Conservation (phyloP, 2,797 vertebrate species). For the Xenopus petersii region DNA sequence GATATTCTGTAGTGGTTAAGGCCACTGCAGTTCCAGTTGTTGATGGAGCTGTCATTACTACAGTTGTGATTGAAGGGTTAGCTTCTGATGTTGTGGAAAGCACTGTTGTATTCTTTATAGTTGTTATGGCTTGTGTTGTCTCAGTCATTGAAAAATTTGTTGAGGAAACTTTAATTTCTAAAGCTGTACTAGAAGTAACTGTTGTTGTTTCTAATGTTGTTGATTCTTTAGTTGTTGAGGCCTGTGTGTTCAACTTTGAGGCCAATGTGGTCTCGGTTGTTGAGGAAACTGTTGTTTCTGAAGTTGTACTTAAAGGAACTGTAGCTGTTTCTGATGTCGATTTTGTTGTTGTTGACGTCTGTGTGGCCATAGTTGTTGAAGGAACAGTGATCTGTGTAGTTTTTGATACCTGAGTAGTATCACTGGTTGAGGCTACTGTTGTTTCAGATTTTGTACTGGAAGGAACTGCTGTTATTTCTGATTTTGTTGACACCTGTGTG, state of each 20-base stretch:
- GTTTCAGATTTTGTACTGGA: not conserved
- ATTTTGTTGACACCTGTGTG: not conserved
- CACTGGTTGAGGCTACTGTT: no score
- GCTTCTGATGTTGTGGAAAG: not conserved
- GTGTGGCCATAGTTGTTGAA: not conserved
- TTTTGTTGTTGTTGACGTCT: not conserved
- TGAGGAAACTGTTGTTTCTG: no score
- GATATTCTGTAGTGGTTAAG: not conserved
- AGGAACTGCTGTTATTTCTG: not conserved
- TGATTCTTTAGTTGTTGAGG: not conserved
- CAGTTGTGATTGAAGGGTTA: not conserved
- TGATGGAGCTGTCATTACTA: not conserved
- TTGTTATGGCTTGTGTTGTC: no score
- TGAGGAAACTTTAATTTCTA: no score
- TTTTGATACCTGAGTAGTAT: not conserved
- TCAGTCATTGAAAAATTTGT: no score
- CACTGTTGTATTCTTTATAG: not conserved
- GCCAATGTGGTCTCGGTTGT: not conserved
- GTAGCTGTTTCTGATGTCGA: not conserved
- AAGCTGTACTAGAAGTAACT: not conserved
- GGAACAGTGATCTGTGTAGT: not conserved
- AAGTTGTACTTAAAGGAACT: not conserved
- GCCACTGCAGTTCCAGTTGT: no score
- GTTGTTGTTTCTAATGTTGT: not conserved
- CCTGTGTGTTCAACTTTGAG: not conserved